A percentile compares a stretch with the other conserved stretches of the same genome.
Conservation (phyloP, 2,113 vertebrate genomes). For the Eulemur macaco region DNA sequence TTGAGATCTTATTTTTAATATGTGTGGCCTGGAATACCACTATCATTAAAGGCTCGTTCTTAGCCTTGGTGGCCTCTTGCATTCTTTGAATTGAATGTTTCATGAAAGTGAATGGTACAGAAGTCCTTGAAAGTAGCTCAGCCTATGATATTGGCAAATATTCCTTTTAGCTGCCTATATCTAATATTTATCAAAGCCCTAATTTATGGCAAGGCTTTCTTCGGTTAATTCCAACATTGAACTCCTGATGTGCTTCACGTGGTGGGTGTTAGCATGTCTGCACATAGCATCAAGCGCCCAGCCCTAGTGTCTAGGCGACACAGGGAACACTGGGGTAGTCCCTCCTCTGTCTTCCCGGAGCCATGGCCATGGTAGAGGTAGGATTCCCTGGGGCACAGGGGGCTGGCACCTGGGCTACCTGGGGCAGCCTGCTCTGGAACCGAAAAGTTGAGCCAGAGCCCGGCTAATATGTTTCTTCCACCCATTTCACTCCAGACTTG, state of each 20-base stretch:
- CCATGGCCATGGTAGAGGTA: accelerated
- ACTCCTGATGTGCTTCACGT: background rate
- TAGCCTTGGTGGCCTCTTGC: background rate
- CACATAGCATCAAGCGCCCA: accelerated
- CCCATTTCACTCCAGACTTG: no score
- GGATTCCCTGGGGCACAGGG: background rate
- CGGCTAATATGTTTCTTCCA: background rate
- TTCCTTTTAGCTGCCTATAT: background rate
- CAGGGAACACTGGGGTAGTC: background rate
- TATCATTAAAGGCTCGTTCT: background rate
- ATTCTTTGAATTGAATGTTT: background rate
- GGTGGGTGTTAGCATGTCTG: no score
- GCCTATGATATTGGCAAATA: background rate
- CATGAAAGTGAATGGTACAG: background rate
- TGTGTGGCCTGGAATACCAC: background rate
- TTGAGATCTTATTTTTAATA: background rate
- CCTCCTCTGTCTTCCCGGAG: background rate
- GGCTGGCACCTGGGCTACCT: background rate
- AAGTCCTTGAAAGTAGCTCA: background rate
- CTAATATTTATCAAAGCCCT: background rate
- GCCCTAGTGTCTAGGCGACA: background rate
- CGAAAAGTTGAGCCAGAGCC: background rate
- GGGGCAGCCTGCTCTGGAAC: background rate
- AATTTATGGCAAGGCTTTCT: background rate
- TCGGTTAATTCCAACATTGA: background rate